Evolutionary conservation across 2,113 vertebrate species (phyloP).

Genomic region (Myrmecophaga tridactyla): DNA sequence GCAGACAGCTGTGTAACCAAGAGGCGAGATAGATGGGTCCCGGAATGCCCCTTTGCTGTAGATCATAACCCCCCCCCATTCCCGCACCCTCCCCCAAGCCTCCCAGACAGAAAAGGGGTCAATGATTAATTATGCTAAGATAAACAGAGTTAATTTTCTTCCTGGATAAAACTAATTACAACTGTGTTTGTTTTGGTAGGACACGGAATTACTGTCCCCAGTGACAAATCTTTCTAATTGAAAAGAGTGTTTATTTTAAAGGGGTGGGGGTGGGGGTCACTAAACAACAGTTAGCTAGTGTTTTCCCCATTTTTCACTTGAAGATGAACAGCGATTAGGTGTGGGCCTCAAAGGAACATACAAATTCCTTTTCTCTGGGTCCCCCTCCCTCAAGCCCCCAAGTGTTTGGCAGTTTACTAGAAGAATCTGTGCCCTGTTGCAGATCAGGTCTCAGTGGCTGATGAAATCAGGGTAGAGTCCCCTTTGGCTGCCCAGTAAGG

Average conservation of each 20-base stretch:
- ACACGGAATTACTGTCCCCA: constrained; percentile 82
- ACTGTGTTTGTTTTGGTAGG: constrained; percentile 85
- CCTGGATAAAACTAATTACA: constrained; percentile 86
- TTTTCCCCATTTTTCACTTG: constrained; percentile 67
- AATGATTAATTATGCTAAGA: constrained; percentile 87
- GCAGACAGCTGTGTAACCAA: constrained; percentile 67
- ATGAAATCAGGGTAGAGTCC: not conserved
- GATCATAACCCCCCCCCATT: constrained; percentile 62
- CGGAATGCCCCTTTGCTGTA: constrained; percentile 63
- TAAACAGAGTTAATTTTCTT: constrained; percentile 87
- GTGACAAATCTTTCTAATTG: constrained; percentile 84
- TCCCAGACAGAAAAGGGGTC: constrained; percentile 77
- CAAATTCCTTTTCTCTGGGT: not conserved
- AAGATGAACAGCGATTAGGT: constrained; percentile 59
- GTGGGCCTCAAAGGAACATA: constrained; percentile 38
- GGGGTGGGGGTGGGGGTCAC: constrained; percentile 57
- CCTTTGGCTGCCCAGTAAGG: not conserved
- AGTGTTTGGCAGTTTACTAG: not conserved
- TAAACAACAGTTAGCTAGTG: constrained; percentile 70
- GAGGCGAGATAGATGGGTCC: constrained; percentile 63
- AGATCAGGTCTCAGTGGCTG: not conserved
- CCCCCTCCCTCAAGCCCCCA: not conserved
- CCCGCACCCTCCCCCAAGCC: constrained; percentile 74
- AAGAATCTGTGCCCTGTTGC: not conserved
- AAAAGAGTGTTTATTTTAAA: constrained; percentile 82